These are phyloP conservation scores for Vulpes ferrilata DNA, from an alignment of 2,113 vertebrate genomes.

Conservation along the genomic window DNA sequence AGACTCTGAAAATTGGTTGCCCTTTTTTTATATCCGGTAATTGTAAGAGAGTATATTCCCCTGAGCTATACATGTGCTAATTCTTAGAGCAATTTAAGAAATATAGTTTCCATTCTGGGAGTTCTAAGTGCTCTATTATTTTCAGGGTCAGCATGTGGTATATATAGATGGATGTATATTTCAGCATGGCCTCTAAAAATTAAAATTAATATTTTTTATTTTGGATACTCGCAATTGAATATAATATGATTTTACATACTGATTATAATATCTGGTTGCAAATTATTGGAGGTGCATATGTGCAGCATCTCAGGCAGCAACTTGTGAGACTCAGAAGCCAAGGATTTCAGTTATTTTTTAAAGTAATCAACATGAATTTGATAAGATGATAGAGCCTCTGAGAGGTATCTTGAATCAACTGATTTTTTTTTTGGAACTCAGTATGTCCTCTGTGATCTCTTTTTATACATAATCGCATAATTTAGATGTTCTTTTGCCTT, in stretches of 20 bases:
- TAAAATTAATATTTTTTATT: slow-evolving; percentile 49
- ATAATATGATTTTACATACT: neutral
- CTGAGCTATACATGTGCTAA: neutral
- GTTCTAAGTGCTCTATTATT: neutral
- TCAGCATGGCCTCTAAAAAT: neutral
- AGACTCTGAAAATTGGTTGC: slow-evolving; percentile 23
- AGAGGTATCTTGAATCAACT: slow-evolving; percentile 21
- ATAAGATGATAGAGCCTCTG: neutral
- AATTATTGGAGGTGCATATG: neutral
- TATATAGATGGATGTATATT: neutral
- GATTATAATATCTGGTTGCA: neutral
- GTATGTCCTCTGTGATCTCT: neutral
- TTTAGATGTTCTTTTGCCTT: slow-evolving; percentile 37
- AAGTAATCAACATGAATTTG: neutral
- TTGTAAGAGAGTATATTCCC: neutral
- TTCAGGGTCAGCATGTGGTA: neutral
- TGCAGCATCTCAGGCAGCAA: neutral
- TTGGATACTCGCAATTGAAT: neutral
- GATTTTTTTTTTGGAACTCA: slow-evolving; percentile 53
- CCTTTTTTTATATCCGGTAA: neutral
- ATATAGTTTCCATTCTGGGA: neutral
- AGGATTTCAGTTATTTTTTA: slow-evolving; percentile 31
- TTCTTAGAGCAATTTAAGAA: slow-evolving; percentile 25
- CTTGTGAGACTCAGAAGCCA: slow-evolving; percentile 21
- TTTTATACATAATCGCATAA: neutral